phyloP scores from a whole-genome alignment of 2,888 invertebrate species.

The Scelioninae gen. 1 region DNA sequence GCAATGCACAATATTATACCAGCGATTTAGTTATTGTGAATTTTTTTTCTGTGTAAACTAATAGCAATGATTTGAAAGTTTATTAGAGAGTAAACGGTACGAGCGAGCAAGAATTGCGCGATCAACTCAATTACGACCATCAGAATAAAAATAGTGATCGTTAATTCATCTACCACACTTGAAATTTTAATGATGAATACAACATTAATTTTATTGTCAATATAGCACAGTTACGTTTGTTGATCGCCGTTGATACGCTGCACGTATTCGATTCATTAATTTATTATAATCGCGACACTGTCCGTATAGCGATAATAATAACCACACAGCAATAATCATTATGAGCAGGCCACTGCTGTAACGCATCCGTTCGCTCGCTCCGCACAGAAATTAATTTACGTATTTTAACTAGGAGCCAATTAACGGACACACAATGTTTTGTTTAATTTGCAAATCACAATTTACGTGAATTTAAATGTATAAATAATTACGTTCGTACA shows the following conservation, averaged over 20 bases:
- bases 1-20: too few relatives aligned
- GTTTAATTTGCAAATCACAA: constrained; percentile 56
- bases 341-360: constrained; percentile 63
- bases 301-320: constrained; percentile 70
- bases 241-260: constrained; percentile 66
- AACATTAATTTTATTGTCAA: constrained; percentile 59
- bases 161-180: constrained; percentile 43
- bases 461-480: constrained; percentile 22
- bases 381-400: constrained; percentile 67
- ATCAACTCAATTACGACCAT: constrained; percentile 24
- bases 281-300: constrained; percentile 72
- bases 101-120: background rate
- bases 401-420: constrained; percentile 69
- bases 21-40: too few relatives aligned
- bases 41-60: background rate
- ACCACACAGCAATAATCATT: constrained; percentile 70
- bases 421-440: constrained; percentile 29
- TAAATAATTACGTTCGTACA: constrained; percentile 12
- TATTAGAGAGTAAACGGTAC: background rate
- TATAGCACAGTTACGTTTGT: constrained; percentile 64
- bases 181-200: constrained; percentile 60
- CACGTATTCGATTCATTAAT: constrained; percentile 69
- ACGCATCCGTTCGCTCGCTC: constrained; percentile 58
- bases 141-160: constrained; percentile 30
- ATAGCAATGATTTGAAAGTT: background rate